Base-by-base conservation (phyloP, 2,888 invertebrate species). In the Drosophila rellima region DNA sequence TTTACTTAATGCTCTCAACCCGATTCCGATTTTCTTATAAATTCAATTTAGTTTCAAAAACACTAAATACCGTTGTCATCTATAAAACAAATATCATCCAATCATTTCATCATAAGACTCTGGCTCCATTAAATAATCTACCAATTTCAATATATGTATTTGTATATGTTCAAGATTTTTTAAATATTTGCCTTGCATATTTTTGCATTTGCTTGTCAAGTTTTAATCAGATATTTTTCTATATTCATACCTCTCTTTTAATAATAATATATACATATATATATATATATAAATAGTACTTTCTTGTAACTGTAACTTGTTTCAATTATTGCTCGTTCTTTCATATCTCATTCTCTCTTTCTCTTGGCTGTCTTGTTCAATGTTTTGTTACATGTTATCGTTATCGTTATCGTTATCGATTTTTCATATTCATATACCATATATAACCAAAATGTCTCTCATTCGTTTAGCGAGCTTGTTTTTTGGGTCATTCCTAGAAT, bases 171-270 rank as follows among this genome's bases (percentile, higher is more conserved):
- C 44, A 63, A 65, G 47, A 51, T 57, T 60, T 37, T 62, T 60
- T 68, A 59, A 66, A 57, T 85, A 77, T 64, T 67, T 74, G 57
- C 51, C 60, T 78, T 69, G 74, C 67, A 55, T 67, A 61, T 29
- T 68, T 76, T 88, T 82, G 84, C 78, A 73, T 90, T 84, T 89
- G 90, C 89, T 88, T 80, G 78, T 57, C 62, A 54, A 67, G 45
- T 45, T 65, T 71, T 40, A 57, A 42, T 56, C 69, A 75, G 56
- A 74, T 52, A 42, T 63, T 60, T 67, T 59, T 74, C 69, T 67
- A 51, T 13, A 50, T 60, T 51, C 7, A 31, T 35, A 7, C 26
- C 33, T 50, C 33, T 50, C 10, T 60, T n/a, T 55, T 54, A 45
- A 48, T 51, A 42, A 37, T 47, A n/a, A n/a, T n/a, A n/a, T n/a